Evolutionary conservation across 2,888 invertebrate species (phyloP), one percentile per base, ranked within the genome.

Genomic region (Andrena haemorrhoa): DNA sequence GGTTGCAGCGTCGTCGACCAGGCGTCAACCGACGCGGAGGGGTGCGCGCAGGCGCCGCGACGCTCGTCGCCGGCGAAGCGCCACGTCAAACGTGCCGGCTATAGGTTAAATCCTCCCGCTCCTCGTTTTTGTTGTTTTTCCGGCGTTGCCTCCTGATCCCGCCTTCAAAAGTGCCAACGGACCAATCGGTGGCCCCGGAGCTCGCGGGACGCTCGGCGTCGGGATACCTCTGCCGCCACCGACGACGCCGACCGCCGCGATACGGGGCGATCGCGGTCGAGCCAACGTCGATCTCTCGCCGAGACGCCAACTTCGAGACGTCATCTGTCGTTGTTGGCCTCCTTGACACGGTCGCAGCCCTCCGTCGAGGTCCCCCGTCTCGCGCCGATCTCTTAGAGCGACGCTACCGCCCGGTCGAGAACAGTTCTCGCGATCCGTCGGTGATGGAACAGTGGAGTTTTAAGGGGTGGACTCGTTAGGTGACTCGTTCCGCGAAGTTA

Each of bases 121-220:
- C 82, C 86, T 88, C 88, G 90, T 92, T 93, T 93, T 93, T 92
- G 90, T 92, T 91, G 92, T 93, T 93, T 92, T 93, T 92, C 92
- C 91, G 91, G 89, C 90, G 90, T 90, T 93, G 93, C 92, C 93
- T 93, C 93, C 94, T 94, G 93, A 94, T 93, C 93, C 93, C 94
- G 93, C 93, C 93, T 93, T 93, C 92, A 92, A 92, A 92, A 93
- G 92, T 93, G 90, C 88, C 89, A 80, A 82, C 86, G 91, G 92
- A 93, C 93, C 93, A 94, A 93, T 93, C 93, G 90, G 86, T 89
- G 87, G 82, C 63, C 8, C 70, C 70, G 71, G 63, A 47, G 77
- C 70, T 74, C 79, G 73, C 77, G 79, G 78, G 82, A 85, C 82
- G 79, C 87, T 81, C 89, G 83, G 70, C 76, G 76, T 68, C 72